Evolutionary conservation across 2,113 vertebrate genomes (phyloP), one percentile per base, ranked within the genome.

Genomic region (Myxocyprinus asiaticus): DNA sequence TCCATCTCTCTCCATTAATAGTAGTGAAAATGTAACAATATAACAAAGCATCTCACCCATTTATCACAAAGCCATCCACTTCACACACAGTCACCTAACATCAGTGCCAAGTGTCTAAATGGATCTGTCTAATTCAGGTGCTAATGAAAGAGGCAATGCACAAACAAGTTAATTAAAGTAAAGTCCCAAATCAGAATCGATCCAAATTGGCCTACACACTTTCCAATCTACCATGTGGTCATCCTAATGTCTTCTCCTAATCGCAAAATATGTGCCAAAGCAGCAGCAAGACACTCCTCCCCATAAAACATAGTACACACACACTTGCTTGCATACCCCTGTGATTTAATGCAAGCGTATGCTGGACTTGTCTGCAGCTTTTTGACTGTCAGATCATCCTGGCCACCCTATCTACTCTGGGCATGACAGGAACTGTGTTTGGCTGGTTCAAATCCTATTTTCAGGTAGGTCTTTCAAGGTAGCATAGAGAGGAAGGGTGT

Each of bases 301-400:
- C 85, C 84, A 87, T 85, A 86, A 84, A 81, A 88, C 80, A 33
- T 33, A 33, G 22, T 33, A 65, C 76, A 87, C 77, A 88, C 74
- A 88, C 87, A 85, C 82, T 77, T 84, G 85, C 73, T 83, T 83
- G 89, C 81, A 84, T 84, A 73, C 80, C 83, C 81, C 84, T 85
- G 89, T 85, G 88, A 84, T 86, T 85, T 89, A 88, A 79, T 73
- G 43, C 67, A 78, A 70, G 62, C 81, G 3, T 33, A 33, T 33
- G 22, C 22, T 33, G 1, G 22, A 33, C 22, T 33, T 1, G 22
- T 33, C 22, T 33, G 22, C 22, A 33, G 22, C 3, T 33, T 33
- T 33, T 33, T 33, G 22, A 33, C 22, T 33, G 22, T 33, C 22
- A 33, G 22, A 33, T 33, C 22, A 33, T 33, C 22, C 22, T 33